Conservation (phyloP, 2,797 vertebrate species). For the Capromys pilorides region DNA sequence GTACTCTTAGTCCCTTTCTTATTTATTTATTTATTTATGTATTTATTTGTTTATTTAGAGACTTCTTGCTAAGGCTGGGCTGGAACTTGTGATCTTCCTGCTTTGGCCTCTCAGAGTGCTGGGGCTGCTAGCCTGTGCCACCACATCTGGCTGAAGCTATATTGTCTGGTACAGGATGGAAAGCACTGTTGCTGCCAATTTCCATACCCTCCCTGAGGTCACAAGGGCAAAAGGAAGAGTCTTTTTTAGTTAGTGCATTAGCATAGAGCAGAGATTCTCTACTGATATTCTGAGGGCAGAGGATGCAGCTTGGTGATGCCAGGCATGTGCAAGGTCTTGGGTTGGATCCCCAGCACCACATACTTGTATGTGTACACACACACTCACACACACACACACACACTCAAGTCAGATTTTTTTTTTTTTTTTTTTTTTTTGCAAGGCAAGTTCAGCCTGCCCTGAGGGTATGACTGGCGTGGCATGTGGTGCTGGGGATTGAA, state of each 20-base stretch:
- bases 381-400: neutral
- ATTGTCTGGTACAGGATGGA: neutral
- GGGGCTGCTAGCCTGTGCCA: neutral
- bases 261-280: neutral
- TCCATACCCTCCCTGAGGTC: neutral
- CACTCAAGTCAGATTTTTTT: neutral
- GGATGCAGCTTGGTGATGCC: neutral
- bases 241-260: neutral
- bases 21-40: neutral
- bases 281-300: neutral
- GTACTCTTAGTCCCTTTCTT: neutral
- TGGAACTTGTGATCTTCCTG: neutral
- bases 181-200: neutral
- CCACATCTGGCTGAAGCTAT: neutral
- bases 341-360: neutral
- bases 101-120: neutral
- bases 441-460: no score
- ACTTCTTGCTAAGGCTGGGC: neutral
- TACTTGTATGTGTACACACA: neutral
- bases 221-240: neutral
- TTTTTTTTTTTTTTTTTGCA: no score
- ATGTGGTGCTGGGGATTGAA: no score
- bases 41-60: neutral
- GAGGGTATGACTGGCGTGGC: no score
- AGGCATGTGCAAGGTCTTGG: neutral